Evolutionary conservation across 2,113 vertebrate species (phyloP).

Genomic region (Mus pahari): DNA sequence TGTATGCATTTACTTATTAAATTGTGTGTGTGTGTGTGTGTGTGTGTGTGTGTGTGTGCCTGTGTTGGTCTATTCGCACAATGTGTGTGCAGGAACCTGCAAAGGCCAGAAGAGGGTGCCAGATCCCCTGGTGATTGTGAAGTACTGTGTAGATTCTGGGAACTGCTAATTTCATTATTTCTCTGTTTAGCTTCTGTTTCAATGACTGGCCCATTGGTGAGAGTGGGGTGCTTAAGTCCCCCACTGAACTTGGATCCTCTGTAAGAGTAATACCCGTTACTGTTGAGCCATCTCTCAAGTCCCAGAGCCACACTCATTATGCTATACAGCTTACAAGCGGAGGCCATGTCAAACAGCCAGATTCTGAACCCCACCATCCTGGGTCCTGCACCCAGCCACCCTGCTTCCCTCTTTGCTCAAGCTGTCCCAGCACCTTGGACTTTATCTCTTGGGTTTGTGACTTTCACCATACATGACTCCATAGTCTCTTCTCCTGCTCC

Average conservation of each 20-base stretch:
- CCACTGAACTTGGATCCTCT: neutral
- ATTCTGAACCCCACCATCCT: accelerated
- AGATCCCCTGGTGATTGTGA: neutral
- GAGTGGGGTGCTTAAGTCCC: too few relatives aligned
- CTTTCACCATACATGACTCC: neutral
- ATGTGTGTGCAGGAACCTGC: neutral
- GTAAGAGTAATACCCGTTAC: neutral
- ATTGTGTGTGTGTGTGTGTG: neutral
- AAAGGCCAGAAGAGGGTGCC: neutral
- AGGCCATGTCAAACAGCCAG: too few relatives aligned
- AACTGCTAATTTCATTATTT: neutral
- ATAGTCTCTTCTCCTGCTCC: neutral
- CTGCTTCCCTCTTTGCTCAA: neutral
- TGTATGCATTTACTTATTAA: neutral
- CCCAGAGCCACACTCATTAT: neutral
- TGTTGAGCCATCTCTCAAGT: neutral
- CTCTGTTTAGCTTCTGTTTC: too few relatives aligned
- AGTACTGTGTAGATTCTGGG: neutral
- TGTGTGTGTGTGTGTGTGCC: neutral
- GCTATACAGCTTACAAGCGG: accelerated
- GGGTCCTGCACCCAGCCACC: accelerated
- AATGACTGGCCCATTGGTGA: too few relatives aligned
- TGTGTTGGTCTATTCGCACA: neutral
- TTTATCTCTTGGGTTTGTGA: neutral
- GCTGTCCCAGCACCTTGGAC: neutral